Percentiles rank a stretch among this genome's conserved stretches.
Evolutionary conservation across 2,888 invertebrate species (phyloP).

Genomic region (Hypena proboscidalis): DNA sequence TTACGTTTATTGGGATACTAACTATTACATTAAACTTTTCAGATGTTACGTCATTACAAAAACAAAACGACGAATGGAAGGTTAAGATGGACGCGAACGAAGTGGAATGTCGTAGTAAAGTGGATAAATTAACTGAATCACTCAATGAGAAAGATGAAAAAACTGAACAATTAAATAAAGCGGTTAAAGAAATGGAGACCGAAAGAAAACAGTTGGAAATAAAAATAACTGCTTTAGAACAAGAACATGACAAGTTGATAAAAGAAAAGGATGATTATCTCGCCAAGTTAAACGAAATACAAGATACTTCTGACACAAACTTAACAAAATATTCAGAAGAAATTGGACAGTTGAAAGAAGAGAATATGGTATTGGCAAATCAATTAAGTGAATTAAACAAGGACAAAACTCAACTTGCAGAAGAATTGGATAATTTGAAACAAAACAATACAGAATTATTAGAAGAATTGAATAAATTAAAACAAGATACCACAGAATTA

Average conservation of each 20-base stretch:
- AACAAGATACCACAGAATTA: conserved; percentile 1
- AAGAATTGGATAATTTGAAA: conserved; percentile 1
- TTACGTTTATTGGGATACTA: neutral
- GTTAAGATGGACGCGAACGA: conserved; percentile 16
- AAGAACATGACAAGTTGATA: conserved; percentile 47
- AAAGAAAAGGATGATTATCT: conserved; percentile 27
- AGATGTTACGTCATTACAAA: conserved; percentile 49
- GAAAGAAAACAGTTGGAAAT: conserved; percentile 42
- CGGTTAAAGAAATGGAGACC: conserved; percentile 45
- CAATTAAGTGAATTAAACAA: neutral
- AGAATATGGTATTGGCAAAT: neutral
- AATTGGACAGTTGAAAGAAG: conserved; percentile 12
- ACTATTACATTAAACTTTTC: conserved; percentile 17
- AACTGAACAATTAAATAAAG: conserved; percentile 47
- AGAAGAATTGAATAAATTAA: conserved; percentile 1
- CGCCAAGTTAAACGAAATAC: conserved; percentile 15
- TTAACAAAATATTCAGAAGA: conserved; percentile 20
- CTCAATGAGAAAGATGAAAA: conserved; percentile 36
- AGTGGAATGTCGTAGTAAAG: conserved; percentile 22
- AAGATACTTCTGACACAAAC: conserved; percentile 13
- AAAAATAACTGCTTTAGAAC: conserved; percentile 43
- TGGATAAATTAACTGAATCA: conserved; percentile 35
- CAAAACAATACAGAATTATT: neutral
- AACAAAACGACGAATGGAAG: conserved; percentile 43
- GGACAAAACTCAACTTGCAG: neutral